Conservation (phyloP, 2,797 vertebrate genomes). For the Pseudochirops corinnae region DNA sequence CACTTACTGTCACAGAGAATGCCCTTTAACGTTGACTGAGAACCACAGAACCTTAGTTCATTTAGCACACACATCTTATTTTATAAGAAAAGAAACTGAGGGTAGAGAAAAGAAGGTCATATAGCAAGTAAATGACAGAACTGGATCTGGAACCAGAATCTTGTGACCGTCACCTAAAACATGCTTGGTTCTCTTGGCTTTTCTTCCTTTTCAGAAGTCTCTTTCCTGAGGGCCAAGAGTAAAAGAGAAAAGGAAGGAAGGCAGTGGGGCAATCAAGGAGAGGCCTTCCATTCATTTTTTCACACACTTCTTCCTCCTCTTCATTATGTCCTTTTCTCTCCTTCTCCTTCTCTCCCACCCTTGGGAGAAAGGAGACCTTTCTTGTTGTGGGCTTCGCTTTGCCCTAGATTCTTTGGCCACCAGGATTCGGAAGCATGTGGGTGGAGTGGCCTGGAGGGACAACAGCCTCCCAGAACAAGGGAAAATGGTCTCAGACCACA, state of each 20-base stretch:
- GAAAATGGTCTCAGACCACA: neutral
- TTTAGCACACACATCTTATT: neutral
- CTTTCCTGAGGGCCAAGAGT: neutral
- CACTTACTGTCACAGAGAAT: neutral
- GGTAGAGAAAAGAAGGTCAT: neutral
- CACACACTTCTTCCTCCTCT: neutral
- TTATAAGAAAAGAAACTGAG: neutral
- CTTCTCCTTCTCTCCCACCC: neutral
- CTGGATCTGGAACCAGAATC: neutral
- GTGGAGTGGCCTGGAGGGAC: constrained; percentile 37
- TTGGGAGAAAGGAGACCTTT: neutral
- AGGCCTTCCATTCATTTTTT: neutral
- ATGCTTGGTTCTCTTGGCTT: neutral
- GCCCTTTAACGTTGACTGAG: neutral
- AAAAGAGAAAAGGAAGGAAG: neutral
- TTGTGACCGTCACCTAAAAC: neutral
- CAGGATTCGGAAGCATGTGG: constrained; percentile 40
- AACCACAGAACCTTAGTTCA: neutral
- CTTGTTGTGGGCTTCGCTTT: constrained; percentile 11
- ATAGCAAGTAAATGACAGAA: neutral
- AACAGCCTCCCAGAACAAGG: neutral
- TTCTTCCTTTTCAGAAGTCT: neutral
- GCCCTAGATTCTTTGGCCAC: constrained; percentile 57
- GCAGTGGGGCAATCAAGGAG: neutral
- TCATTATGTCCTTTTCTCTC: neutral